These are phyloP conservation scores for Bradypodion ventrale DNA, from an alignment of 2,797 vertebrate species.

Conservation along the genomic window DNA sequence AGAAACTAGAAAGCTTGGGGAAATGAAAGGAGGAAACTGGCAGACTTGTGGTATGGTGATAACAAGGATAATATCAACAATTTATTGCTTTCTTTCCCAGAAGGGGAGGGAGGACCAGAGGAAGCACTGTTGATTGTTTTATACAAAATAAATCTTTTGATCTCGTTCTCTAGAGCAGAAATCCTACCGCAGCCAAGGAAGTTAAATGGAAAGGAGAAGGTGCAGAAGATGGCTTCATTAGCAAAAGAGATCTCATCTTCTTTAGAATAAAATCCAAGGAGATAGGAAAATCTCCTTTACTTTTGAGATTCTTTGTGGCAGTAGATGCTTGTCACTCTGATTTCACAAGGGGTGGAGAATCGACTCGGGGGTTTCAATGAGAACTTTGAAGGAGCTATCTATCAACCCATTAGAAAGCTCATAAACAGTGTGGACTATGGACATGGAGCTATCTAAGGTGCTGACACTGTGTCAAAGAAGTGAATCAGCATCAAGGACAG, in stretches of 20 bases:
- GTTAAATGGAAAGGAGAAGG: conserved; percentile 1
- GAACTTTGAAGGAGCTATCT: too few species aligned
- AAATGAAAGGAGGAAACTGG: conserved; percentile 57
- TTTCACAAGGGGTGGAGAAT: too few species aligned
- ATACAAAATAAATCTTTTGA: background rate
- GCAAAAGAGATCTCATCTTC: background rate
- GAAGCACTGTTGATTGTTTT: conserved; percentile 33
- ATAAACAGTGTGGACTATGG: too few species aligned
- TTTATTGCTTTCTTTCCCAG: conserved; percentile 52
- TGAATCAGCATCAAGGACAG: too few species aligned
- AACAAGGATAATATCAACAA: conserved; percentile 51
- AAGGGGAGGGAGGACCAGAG: background rate
- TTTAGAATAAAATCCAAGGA: background rate
- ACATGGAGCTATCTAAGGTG: too few species aligned
- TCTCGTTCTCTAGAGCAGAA: background rate
- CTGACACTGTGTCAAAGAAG: too few species aligned
- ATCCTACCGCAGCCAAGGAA: background rate
- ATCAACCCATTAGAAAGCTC: too few species aligned
- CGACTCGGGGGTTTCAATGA: too few species aligned
- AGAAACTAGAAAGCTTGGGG: conserved; percentile 60
- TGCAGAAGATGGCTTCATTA: background rate
- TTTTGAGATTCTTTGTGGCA: too few species aligned
- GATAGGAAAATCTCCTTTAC: too few species aligned
- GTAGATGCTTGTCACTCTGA: too few species aligned
- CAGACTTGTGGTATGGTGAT: conserved; percentile 42